phyloP scores from a whole-genome alignment of 1,140 invertebrate genomes.

The Drosophila asahinai region DNA sequence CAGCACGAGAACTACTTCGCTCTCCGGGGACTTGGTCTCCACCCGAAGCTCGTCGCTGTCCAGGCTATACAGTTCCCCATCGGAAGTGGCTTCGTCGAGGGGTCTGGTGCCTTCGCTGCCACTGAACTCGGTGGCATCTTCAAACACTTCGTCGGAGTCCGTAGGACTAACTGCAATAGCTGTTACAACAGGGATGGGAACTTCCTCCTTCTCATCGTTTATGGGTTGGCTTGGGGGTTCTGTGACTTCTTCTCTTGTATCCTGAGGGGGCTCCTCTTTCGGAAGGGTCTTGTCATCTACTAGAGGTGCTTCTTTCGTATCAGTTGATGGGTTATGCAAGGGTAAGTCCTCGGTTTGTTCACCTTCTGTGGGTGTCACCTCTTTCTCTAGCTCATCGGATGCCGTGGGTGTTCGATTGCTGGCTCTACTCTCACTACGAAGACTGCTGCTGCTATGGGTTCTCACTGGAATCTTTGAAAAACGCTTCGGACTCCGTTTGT shows the following conservation, averaged over 20 bases:
- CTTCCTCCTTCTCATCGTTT: not conserved
- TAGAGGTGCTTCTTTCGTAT: not conserved
- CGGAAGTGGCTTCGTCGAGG: conserved; percentile 61
- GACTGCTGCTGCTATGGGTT: conserved; percentile 56
- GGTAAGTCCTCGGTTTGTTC: too few relatives aligned
- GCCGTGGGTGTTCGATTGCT: conserved; percentile 24
- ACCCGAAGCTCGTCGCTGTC: conserved; percentile 53
- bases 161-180: conserved; percentile 16
- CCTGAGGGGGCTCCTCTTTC: too few relatives aligned
- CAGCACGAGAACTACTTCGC: conserved; percentile 42
- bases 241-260: not conserved
- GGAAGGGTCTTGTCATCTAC: not conserved
- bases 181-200: not conserved
- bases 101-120: conserved; percentile 29
- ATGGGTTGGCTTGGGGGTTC: not conserved
- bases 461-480: conserved; percentile 74
- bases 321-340: not conserved
- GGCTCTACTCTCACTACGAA: conserved; percentile 59
- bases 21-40: conserved; percentile 42
- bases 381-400: conserved; percentile 8
- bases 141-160: conserved; percentile 65
- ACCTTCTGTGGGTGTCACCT: not conserved
- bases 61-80: conserved; percentile 72
- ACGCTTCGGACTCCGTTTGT: conserved; percentile 47
- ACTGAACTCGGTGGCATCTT: conserved; percentile 71